These are phyloP conservation scores for Scarus forsteni DNA, from an alignment of 2,797 vertebrate genomes.

Conservation along the genomic window DNA sequence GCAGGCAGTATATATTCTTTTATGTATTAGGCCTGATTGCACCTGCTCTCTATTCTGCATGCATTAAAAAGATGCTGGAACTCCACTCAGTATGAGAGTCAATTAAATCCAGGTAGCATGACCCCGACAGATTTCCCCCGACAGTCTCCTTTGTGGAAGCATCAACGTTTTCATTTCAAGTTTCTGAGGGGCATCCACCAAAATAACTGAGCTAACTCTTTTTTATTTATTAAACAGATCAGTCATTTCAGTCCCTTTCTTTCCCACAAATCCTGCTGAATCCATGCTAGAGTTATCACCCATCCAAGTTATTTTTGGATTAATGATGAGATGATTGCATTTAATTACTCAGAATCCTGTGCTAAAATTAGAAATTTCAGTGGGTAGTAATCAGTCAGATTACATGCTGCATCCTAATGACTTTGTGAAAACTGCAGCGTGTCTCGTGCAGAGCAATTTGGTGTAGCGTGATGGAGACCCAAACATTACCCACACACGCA, in stretches of 20 bases:
- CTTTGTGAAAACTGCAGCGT: slow-evolving; percentile 56
- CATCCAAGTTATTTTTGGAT: slow-evolving; percentile 49
- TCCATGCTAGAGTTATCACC: slow-evolving; percentile 39
- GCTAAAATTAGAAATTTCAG: slow-evolving; percentile 56
- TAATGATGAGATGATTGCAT: slow-evolving; percentile 58
- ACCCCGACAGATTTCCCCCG: slow-evolving; percentile 26
- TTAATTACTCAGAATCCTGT: slow-evolving; percentile 46
- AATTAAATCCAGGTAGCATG: slow-evolving; percentile 17
- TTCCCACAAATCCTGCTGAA: slow-evolving; percentile 16
- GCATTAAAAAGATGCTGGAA: slow-evolving; percentile 25
- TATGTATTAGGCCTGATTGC: slow-evolving; percentile 11
- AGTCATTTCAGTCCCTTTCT: not conserved
- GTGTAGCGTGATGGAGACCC: slow-evolving; percentile 62
- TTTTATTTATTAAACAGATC: slow-evolving; percentile 4
- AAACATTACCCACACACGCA: slow-evolving; percentile 43
- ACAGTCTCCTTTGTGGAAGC: slow-evolving; percentile 12
- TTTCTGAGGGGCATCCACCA: not conserved
- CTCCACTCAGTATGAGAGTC: slow-evolving; percentile 23
- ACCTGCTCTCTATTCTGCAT: slow-evolving; percentile 39
- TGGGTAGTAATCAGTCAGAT: slow-evolving; percentile 51
- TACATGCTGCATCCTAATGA: slow-evolving; percentile 44
- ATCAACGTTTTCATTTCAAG: slow-evolving; percentile 21
- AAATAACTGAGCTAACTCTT: slow-evolving; percentile 5
- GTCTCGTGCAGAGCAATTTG: slow-evolving; percentile 64
- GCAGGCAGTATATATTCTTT: slow-evolving; percentile 1